Percentiles rank a stretch among this genome's conserved stretches.
Conservation (phyloP, 2,797 vertebrate species). For the Halcyon smyrnensis region DNA sequence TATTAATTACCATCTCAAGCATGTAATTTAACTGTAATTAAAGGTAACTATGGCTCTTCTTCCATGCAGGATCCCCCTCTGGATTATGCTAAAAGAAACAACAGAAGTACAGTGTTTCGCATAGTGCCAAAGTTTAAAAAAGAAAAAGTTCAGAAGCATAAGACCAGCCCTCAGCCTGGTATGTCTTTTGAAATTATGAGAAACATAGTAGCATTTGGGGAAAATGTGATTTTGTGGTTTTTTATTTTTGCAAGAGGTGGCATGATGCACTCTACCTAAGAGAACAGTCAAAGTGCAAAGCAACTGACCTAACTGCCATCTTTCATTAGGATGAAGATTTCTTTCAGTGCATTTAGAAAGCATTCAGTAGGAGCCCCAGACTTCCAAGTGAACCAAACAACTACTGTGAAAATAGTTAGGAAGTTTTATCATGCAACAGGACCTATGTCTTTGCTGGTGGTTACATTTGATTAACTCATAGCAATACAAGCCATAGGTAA, state of each 20-base stretch:
- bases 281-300: not conserved
- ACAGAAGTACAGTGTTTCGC: slow-evolving; percentile 94
- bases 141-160: slow-evolving; percentile 91
- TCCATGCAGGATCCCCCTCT: slow-evolving; percentile 89
- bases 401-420: not conserved
- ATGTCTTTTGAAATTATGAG: slow-evolving; percentile 70
- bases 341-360: not conserved
- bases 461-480: not conserved
- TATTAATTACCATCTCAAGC: not conserved
- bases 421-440: not conserved
- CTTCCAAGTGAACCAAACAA: not conserved
- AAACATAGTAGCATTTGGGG: not conserved
- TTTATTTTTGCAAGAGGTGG: not conserved
- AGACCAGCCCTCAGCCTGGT: slow-evolving; percentile 94
- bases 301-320: not conserved
- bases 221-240: not conserved
- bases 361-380: not conserved
- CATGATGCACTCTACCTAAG: not conserved
- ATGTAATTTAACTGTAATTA: not conserved
- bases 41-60: not conserved
- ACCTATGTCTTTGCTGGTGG: not conserved
- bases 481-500: not conserved
- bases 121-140: slow-evolving; percentile 99
- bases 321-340: slow-evolving; percentile 1
- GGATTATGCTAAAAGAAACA: slow-evolving; percentile 97